Conservation (phyloP, 2,888 invertebrate species). For the Carcina quercana region DNA sequence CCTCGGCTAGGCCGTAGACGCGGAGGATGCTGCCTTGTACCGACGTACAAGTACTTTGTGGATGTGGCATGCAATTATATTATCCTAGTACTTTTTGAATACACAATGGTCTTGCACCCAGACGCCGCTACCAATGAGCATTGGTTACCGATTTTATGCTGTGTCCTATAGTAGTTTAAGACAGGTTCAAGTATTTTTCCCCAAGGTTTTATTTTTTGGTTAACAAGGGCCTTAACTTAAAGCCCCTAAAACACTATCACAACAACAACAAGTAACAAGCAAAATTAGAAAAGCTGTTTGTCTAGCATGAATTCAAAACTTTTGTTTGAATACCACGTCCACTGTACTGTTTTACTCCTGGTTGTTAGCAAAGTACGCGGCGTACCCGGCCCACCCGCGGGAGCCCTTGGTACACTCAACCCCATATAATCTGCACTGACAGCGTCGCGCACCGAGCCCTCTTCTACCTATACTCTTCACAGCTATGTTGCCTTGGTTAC, state of each 20-base stretch:
- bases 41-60: background rate
- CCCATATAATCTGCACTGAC: constrained; percentile 39
- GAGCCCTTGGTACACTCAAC: constrained; percentile 44
- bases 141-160: too few relatives aligned
- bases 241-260: too few relatives aligned
- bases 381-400: constrained; percentile 35
- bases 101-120: too few relatives aligned
- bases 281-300: background rate
- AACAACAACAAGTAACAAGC: too few relatives aligned
- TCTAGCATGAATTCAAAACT: too few relatives aligned
- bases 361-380: constrained; percentile 22
- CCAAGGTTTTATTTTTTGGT: too few relatives aligned
- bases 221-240: too few relatives aligned
- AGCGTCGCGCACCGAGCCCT: constrained; percentile 24
- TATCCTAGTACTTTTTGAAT: too few relatives aligned
- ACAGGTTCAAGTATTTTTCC: too few relatives aligned
- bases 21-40: constrained; percentile 1
- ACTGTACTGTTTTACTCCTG: constrained; percentile 21
- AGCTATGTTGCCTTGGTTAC: constrained; percentile 13
- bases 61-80: constrained; percentile 18
- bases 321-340: constrained; percentile 1
- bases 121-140: too few relatives aligned
- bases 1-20: constrained; percentile 17
- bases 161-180: too few relatives aligned
- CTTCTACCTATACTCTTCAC: constrained; percentile 5